These are phyloP conservation scores for Ascaphus truei DNA, from an alignment of 2,113 vertebrate genomes.

Conservation along the genomic window DNA sequence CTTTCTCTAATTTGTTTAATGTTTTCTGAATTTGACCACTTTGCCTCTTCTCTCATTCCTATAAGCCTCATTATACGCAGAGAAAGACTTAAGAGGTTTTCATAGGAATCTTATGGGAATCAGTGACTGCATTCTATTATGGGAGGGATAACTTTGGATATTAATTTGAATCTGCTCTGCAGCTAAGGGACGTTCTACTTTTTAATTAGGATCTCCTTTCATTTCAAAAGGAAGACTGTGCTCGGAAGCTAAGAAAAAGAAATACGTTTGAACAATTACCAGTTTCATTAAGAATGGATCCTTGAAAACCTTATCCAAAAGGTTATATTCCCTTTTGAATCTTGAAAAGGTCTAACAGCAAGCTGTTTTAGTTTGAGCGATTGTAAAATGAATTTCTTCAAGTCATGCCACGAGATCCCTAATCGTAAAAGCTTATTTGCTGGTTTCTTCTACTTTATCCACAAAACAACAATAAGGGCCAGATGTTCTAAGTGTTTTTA, in stretches of 20 bases:
- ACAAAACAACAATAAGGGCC: too few relatives aligned
- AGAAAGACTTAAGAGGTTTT: slow-evolving; percentile 7
- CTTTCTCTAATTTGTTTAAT: too few relatives aligned
- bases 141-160: neutral
- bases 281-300: slow-evolving; percentile 20
- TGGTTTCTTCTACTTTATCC: too few relatives aligned
- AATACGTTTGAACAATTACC: slow-evolving; percentile 16
- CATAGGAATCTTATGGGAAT: neutral
- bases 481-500: too few relatives aligned
- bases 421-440: too few relatives aligned
- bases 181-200: slow-evolving; percentile 1
- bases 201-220: slow-evolving; percentile 27
- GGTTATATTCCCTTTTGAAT: slow-evolving; percentile 8
- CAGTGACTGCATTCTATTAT: neutral
- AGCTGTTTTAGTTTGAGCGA: neutral
- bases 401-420: too few relatives aligned
- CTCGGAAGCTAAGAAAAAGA: neutral
- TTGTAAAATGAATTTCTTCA: too few relatives aligned
- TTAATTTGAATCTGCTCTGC: slow-evolving; percentile 19
- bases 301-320: slow-evolving; percentile 22
- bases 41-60: neutral
- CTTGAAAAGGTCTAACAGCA: neutral
- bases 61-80: neutral
- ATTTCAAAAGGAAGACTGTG: neutral
- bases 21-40: too few relatives aligned